These are phyloP conservation scores for Rhinogobius similis DNA, from an alignment of 2,113 vertebrate species.

Conservation along the genomic window DNA sequence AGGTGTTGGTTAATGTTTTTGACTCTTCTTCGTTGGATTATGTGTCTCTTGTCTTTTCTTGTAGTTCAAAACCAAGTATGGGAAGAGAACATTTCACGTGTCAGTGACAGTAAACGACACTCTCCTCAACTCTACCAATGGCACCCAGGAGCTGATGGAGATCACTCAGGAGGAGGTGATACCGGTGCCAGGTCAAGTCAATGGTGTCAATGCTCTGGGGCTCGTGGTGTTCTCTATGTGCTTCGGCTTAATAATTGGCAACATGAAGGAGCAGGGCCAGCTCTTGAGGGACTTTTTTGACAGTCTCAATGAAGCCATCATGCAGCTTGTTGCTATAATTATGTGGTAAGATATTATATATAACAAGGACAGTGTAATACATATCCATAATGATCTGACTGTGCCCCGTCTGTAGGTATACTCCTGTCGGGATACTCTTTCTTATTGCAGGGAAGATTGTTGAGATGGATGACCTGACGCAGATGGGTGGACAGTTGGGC, in stretches of 20 bases:
- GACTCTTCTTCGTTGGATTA: neutral
- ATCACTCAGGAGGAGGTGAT: constrained; percentile 83
- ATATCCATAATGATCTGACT: neutral
- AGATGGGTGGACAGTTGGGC: constrained; percentile 94
- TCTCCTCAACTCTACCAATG: constrained; percentile 76
- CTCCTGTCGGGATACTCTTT: constrained; percentile 94
- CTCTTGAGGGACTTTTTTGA: constrained; percentile 92
- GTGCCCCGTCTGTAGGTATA: constrained; percentile 81
- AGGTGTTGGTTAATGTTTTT: neutral
- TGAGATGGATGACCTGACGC: constrained; percentile 97
- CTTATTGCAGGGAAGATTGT: constrained; percentile 97
- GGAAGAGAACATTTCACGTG: constrained; percentile 79
- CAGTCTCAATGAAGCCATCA: constrained; percentile 95
- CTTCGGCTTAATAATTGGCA: constrained; percentile 95
- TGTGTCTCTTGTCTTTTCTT: constrained; percentile 37
- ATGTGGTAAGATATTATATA: constrained; percentile 84
- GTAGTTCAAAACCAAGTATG: constrained; percentile 96
- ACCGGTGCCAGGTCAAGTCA: constrained; percentile 89
- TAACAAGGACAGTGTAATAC: neutral
- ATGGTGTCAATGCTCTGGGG: constrained; percentile 92
- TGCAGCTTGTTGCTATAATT: constrained; percentile 92
- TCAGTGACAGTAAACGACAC: constrained; percentile 81
- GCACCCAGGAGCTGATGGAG: constrained; percentile 70
- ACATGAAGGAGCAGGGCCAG: constrained; percentile 94
- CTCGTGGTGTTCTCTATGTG: constrained; percentile 97